A percentile compares a stretch with the other conserved stretches of the same genome.
Conservation (phyloP, 2,113 vertebrate genomes). For the Plecturocebus donacophilus region DNA sequence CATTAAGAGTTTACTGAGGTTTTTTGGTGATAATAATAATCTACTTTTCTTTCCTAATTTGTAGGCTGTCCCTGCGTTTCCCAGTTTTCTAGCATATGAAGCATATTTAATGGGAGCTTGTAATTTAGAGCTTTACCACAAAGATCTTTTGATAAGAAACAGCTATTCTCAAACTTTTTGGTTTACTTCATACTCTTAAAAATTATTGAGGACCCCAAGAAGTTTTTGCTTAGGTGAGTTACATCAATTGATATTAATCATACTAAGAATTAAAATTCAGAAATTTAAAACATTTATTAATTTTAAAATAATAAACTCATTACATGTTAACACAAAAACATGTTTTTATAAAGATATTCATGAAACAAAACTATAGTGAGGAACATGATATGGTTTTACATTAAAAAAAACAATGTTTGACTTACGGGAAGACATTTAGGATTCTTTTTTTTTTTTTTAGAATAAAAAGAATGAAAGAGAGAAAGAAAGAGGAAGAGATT, state of each 20-base stretch:
- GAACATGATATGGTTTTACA: background rate
- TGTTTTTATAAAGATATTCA: background rate
- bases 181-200: background rate
- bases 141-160: slow-evolving; percentile 6
- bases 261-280: background rate
- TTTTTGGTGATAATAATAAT: background rate
- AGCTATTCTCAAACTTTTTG: background rate
- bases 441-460: too few relatives aligned
- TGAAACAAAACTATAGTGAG: background rate
- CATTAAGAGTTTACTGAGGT: background rate
- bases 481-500: too few relatives aligned
- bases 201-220: background rate
- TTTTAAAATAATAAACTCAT: background rate
- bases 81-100: background rate
- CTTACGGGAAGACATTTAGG: background rate
- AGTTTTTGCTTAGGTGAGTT: background rate
- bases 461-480: too few relatives aligned
- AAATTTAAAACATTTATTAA: slow-evolving; percentile 20
- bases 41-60: background rate
- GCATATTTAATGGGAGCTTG: background rate
- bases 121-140: slow-evolving; percentile 1
- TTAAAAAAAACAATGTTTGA: background rate
- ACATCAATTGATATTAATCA: background rate
- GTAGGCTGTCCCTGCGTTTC: background rate
- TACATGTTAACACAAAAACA: background rate